Conservation (phyloP, 2,113 vertebrate species). For the Onychorhynchus coronatus region DNA sequence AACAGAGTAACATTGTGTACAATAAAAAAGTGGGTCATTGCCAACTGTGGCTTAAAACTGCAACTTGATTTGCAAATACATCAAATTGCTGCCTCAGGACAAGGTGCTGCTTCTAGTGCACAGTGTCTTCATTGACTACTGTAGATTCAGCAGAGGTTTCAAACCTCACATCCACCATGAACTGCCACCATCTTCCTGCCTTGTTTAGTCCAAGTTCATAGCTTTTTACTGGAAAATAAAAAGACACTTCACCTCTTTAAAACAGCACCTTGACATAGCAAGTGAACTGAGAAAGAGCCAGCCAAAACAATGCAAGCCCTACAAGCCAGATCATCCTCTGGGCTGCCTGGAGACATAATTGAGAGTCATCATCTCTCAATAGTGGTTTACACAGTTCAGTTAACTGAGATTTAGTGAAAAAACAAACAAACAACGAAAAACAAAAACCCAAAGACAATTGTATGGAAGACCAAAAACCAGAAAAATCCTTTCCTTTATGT, state of each 20-base stretch:
- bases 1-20: background rate
- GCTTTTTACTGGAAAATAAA: background rate
- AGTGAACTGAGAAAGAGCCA: background rate
- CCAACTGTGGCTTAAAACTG: slow-evolving; percentile 54
- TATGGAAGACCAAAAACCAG: background rate
- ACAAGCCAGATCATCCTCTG: background rate
- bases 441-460: background rate
- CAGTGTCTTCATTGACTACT: background rate
- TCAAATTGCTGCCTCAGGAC: slow-evolving; percentile 61
- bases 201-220: background rate
- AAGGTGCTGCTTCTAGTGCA: background rate
- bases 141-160: slow-evolving; percentile 44
- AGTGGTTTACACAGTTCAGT: background rate
- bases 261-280: background rate
- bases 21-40: slow-evolving; percentile 59
- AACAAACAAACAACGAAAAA: no score
- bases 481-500: background rate
- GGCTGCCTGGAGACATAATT: background rate
- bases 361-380: background rate
- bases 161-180: slow-evolving; percentile 15
- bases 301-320: background rate
- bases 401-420: background rate
- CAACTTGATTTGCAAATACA: slow-evolving; percentile 66
- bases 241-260: background rate
- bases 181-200: background rate